A percentile compares a stretch with the other conserved stretches of the same genome.
Conservation (phyloP, 2,797 vertebrate species). For the Syngnathus rostellatus region DNA sequence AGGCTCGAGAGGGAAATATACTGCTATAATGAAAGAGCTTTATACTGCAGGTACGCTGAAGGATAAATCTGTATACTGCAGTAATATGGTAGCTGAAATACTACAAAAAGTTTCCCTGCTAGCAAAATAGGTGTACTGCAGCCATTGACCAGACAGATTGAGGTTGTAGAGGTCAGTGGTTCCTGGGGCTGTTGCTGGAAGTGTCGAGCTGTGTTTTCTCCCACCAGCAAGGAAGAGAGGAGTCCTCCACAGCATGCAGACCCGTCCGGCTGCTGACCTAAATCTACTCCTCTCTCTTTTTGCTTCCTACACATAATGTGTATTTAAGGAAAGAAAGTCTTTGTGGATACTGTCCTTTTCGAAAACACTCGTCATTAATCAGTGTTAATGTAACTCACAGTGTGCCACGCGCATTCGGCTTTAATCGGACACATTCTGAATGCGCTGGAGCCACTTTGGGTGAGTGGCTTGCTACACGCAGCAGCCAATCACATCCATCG, state of each 20-base stretch:
- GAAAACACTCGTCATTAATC: not conserved
- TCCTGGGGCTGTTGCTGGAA: constrained; percentile 16
- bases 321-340: constrained; percentile 13
- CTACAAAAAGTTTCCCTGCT: not conserved
- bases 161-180: constrained; percentile 19
- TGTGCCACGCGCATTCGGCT: not conserved
- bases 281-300: constrained; percentile 55
- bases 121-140: constrained; percentile 16
- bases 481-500: not conserved
- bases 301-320: constrained; percentile 52
- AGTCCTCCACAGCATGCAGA: constrained; percentile 41
- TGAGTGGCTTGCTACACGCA: not conserved
- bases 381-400: not conserved
- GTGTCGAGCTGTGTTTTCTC: constrained; percentile 27
- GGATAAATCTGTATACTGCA: not conserved
- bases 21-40: too few relatives aligned
- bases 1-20: not conserved
- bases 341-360: too few relatives aligned
- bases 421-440: not conserved
- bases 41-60: not conserved
- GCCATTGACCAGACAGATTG: constrained; percentile 13
- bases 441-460: not conserved
- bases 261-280: constrained; percentile 60
- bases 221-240: constrained; percentile 24
- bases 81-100: not conserved